Conservation (phyloP, 1,140 invertebrate genomes). For the honey bee (Apis mellifera) region Amel_HAv3.1 CM009940.2:4891001-4891500, state of each 20-base stretch:
- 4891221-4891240: constrained; percentile 17
- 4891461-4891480: not conserved
- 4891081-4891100: constrained; percentile 4
- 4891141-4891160: constrained; percentile 33
- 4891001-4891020: not conserved
- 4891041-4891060: constrained; percentile 13
- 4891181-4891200: not conserved
- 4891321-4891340: not conserved
- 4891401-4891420: not conserved
- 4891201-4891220: not conserved
- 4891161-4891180: not conserved
- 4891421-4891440: not conserved
- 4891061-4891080: not conserved
- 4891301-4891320: too few species aligned
- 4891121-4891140: not conserved
- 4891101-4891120: not conserved
- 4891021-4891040: not conserved
- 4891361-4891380: not conserved
- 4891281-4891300: not conserved
- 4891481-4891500: not conserved
- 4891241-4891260: not conserved
- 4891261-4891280: not conserved
- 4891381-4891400: too few species aligned
- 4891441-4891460: not conserved
- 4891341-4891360: too few species aligned